phyloP scores from a whole-genome alignment of 30 jellyfish, hydroid and myxozoan species.

The Phacellophora camtschatica region DNA sequence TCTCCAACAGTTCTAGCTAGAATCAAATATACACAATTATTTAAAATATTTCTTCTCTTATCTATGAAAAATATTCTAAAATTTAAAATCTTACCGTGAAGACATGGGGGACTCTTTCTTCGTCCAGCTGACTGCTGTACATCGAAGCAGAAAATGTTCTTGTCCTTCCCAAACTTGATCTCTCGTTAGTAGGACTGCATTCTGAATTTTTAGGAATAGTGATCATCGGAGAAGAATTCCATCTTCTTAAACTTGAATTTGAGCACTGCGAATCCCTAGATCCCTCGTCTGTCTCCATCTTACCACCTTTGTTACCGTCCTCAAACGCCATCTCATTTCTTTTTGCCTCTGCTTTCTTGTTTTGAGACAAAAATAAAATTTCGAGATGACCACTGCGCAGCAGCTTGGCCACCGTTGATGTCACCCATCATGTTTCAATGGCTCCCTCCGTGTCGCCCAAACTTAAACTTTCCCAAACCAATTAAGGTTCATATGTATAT shows the following conservation, averaged over 20 bases:
- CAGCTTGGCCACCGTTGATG: not conserved
- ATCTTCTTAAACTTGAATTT: slow-evolving; percentile 42
- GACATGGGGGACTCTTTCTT: slow-evolving; percentile 7
- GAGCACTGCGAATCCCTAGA: slow-evolving; percentile 13
- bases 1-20: too few species aligned
- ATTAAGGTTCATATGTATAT: too few species aligned
- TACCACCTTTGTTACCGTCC: not conserved
- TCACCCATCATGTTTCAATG: not conserved
- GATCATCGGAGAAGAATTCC: slow-evolving; percentile 84
- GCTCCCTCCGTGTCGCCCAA: too few species aligned
- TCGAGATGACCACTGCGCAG: not conserved
- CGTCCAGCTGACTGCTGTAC: slow-evolving; percentile 12
- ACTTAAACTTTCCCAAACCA: too few species aligned
- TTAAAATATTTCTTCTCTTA: too few species aligned
- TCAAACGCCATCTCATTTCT: slow-evolving; percentile 27
- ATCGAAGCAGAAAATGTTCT: slow-evolving; percentile 83
- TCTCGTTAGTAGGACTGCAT: slow-evolving; percentile 5
- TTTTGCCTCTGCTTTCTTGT: not conserved
- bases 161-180: slow-evolving; percentile 51
- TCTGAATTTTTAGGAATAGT: not conserved
- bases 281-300: slow-evolving; percentile 63
- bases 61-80: too few species aligned
- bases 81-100: slow-evolving; percentile 1
- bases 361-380: not conserved
- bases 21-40: too few species aligned